Base-by-base conservation (phyloP, 2,797 vertebrate genomes). In the Dromococcyx pavoninus region DNA sequence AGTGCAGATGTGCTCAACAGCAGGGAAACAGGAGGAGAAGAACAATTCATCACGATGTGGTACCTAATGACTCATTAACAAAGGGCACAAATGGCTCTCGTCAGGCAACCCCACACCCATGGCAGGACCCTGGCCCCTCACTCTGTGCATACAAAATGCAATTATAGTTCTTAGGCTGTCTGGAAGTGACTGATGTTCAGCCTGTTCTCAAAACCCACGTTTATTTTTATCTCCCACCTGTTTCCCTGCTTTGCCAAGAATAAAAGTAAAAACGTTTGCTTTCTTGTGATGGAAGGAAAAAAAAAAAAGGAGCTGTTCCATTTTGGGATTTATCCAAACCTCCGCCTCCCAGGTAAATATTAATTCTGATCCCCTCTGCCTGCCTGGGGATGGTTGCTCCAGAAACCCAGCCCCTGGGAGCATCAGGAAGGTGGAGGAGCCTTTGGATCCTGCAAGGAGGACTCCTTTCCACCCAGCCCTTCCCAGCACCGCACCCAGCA, bases 181-280 rank as follows among this genome's bases (percentile, higher is more conserved):
- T 61, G 79, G 84, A 60, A 84, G 21, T 84, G 69, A 91, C 69
- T 75, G 88, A 75, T 8, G 56, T 44, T 51, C 14, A 83, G 61
- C 30, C 51, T 57, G 19, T 28, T 44, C 83, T 69, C 66, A 16
- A 41, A 61, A 53, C 6, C 6, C 1, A 18, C 1, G 22, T 39
- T n/a, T 72, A 73, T 78, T 90, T 86, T 86, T 78, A 74, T 70
- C 78, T 74, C 32, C 83, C 83, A 91, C 83, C 91, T 78, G 77
- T 58, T 90, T 69, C 56, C 83, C 39, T 21, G 67, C 67, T 74
- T 62, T 60, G 91, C 73, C 88, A 90, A 77, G 72, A 86, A 46
- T 44, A 67, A 62, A 78, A 48, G 46, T 61, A 25, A 72, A 86
- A 69, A 30, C 0, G 12, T 58, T 78, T 48, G 33, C 56, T 58